Conservation (phyloP, 1,140 invertebrate genomes). For the Drosophila kanapiae region DNA sequence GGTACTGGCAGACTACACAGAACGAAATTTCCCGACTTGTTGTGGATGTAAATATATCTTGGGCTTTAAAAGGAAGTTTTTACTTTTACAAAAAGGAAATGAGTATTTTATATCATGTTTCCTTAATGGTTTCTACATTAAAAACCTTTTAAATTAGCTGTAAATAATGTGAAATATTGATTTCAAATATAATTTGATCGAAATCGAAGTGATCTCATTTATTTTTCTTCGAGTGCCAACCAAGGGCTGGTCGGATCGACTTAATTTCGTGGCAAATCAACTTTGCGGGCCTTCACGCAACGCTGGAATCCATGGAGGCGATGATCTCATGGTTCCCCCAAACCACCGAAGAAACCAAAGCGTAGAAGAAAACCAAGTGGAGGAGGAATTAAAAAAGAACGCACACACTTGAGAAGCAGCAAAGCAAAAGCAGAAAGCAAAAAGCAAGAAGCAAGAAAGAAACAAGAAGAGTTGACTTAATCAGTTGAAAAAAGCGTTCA, state of each 20-base stretch:
- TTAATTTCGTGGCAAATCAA: constrained; percentile 84
- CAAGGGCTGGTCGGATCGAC: constrained; percentile 62
- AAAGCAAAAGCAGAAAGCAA: neutral
- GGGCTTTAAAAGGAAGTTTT: too few relatives aligned
- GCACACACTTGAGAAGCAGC: constrained; percentile 45
- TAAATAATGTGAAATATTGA: neutral
- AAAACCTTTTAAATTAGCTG: neutral
- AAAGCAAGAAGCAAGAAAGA: neutral
- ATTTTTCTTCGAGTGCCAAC: constrained; percentile 9
- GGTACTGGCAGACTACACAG: neutral
- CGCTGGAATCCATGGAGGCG: constrained; percentile 73
- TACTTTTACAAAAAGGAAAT: too few relatives aligned
- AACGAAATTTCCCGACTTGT: neutral
- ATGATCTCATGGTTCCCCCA: constrained; percentile 72
- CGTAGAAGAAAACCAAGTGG: constrained; percentile 39
- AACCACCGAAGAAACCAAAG: constrained; percentile 44
- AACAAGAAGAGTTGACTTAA: constrained; percentile 79
- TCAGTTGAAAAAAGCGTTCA: constrained; percentile 83
- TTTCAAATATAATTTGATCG: too few relatives aligned
- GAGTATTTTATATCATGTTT: neutral
- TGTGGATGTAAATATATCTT: neutral
- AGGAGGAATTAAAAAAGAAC: constrained; percentile 28
- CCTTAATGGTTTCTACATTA: neutral
- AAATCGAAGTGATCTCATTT: neutral
- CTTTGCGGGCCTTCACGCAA: constrained; percentile 75